Conservation (phyloP, 2,113 vertebrate species). For the Trichomycterus rosablanca region DNA sequence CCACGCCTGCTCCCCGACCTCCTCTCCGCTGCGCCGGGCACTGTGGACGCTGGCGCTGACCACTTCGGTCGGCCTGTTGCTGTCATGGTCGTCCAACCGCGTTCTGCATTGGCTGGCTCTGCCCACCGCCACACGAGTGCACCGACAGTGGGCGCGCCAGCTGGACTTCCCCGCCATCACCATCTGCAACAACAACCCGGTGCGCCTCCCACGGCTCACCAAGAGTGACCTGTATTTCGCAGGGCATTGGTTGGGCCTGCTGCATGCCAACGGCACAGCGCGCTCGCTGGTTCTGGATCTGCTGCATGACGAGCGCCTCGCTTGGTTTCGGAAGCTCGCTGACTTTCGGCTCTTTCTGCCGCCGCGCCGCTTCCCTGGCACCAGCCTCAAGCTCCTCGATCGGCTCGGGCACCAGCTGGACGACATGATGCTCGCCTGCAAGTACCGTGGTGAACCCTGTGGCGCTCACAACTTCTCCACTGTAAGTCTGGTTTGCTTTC, state of each 20-base stretch:
- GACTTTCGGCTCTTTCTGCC: constrained; percentile 94
- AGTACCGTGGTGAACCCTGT: constrained; percentile 90
- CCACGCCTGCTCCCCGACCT: constrained; percentile 75
- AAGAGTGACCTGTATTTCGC: constrained; percentile 95
- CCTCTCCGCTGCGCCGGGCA: constrained; percentile 75
- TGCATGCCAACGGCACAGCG: constrained; percentile 86
- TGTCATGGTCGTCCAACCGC: constrained; percentile 93
- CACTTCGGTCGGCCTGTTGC: constrained; percentile 82
- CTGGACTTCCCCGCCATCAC: constrained; percentile 90
- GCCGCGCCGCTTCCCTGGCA: constrained; percentile 91
- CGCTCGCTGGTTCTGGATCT: constrained; percentile 86
- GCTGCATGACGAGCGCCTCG: constrained; percentile 79
- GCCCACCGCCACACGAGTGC: constrained; percentile 88
- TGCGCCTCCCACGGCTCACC: constrained; percentile 90
- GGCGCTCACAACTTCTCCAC: constrained; percentile 96
- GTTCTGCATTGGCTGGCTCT: constrained; percentile 91
- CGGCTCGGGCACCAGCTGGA: constrained; percentile 92
- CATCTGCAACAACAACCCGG: constrained; percentile 96
- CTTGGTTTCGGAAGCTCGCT: constrained; percentile 92
- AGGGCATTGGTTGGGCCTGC: constrained; percentile 90
- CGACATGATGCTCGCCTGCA: constrained; percentile 97
- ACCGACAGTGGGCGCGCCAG: constrained; percentile 90
- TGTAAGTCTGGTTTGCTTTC: too few relatives aligned
- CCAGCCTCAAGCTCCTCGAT: constrained; percentile 94
- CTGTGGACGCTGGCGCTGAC: constrained; percentile 90